These are phyloP conservation scores for Cephus pulcher DNA, from an alignment of 2,888 invertebrate genomes.

Conservation along the genomic window DNA sequence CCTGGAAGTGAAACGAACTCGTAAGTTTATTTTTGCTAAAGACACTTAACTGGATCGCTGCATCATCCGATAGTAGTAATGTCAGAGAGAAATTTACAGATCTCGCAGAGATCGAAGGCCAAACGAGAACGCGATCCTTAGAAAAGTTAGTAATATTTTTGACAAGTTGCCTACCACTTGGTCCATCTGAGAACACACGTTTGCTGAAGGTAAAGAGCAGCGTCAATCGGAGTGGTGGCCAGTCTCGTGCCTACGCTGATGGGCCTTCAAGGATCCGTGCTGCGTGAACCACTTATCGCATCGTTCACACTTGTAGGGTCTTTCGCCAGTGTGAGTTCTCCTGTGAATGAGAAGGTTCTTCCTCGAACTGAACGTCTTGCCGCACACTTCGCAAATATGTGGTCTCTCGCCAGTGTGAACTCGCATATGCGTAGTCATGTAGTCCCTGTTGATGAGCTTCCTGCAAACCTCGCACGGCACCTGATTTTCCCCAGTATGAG, in stretches of 20 bases:
- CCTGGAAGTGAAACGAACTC: too few relatives aligned
- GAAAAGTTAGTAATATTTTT: too few relatives aligned
- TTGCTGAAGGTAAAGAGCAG: too few relatives aligned
- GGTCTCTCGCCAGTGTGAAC: conserved; percentile 19
- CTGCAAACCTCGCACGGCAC: conserved; percentile 52
- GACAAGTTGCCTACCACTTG: too few relatives aligned
- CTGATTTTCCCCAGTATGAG: conserved; percentile 53
- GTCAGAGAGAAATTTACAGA: too few relatives aligned
- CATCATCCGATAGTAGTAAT: too few relatives aligned
- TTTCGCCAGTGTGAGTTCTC: conserved; percentile 17
- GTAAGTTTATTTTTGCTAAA: too few relatives aligned
- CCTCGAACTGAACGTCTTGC: conserved; percentile 16
- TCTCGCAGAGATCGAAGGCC: too few relatives aligned
- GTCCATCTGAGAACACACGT: too few relatives aligned
- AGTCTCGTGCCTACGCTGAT: conserved; percentile 23
- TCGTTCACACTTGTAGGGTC: conserved; percentile 32
- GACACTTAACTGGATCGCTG: too few relatives aligned
- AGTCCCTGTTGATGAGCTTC: conserved; percentile 44
- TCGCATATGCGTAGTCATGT: conserved; percentile 14
- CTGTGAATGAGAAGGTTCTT: conserved; percentile 19
- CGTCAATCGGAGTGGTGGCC: conserved; percentile 39
- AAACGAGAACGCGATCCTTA: too few relatives aligned
- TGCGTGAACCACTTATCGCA: conserved; percentile 46
- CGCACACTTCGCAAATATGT: conserved; percentile 18
- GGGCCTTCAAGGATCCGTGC: conserved; percentile 40